Evolutionary conservation across 2,113 vertebrate genomes (phyloP), one percentile per base, ranked within the genome.

Genomic region (Rana temporaria): DNA sequence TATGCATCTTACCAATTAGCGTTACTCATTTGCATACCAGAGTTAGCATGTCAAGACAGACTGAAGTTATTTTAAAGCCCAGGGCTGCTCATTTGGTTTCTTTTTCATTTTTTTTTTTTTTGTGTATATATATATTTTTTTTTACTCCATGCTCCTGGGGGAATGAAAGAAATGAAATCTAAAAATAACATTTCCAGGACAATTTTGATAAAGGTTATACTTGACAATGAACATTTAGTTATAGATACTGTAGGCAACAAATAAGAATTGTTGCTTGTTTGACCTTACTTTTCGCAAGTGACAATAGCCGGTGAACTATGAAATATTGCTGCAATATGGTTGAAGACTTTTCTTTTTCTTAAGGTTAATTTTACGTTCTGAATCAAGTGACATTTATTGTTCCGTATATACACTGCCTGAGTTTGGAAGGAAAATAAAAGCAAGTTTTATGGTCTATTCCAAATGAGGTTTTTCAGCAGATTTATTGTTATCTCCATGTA

Each of bases 161-260:
- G 63, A 55, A 78, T 1, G 9, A 56, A 65, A 78, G 57, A 68
- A 9, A 67, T 15, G 52, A n/a, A 22, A 79, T 52, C 63, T 60
- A 32, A 69, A 68, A 79, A 79, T 79, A 60, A 22, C 55, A 60
- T 69, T 69, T 65, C 26, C 55, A 69, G 52, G 11, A 17, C 24
- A 57, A 79, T 79, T 79, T 70, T 79, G 53, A 79, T 79, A 79
- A 79, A 79, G 78, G 78, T 79, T 79, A 79, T 68, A 79, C 69
- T 69, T 79, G 78, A 79, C 78, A 79, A 79, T 69, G 78, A 79
- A 69, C 65, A 70, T 69, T 79, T 79, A 67, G 64, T 67, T 26
- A 57, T 60, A 79, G 52, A 79, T 60, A 79, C 78, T 79, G 53
- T 60, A 60, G 78, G 78, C 78, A 60, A 79, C 65, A 79, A 79